Base-by-base conservation (phyloP, 2,797 vertebrate species). In the Anomalospiza imberbis region DNA sequence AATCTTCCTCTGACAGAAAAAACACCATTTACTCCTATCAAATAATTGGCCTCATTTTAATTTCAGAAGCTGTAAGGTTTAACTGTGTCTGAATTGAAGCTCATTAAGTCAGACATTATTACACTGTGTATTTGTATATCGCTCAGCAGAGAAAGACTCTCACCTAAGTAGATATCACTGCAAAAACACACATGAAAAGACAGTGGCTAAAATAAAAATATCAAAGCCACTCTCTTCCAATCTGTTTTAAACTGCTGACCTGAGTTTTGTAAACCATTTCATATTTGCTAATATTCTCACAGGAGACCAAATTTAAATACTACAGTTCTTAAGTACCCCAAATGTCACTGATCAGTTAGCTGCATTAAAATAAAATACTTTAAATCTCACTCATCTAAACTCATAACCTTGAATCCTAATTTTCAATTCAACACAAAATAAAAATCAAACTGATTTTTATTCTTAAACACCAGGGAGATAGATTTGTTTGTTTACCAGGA, bases 291-390 rank as follows among this genome's bases (percentile, higher is more conserved):
- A 22, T 42, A 4, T 51, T 79, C 44, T 88, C 51, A 88, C 8
- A 63, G 26, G 25, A 85, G 17, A 61, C 13, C 14, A 66, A 88
- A 80, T 63, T 42, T 2, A 61, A 80, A 74, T 32, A 29, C 6
- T 36, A 10, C 7, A 18, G 26, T 28, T 84, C 34, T 28, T 29
- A 68, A 70, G 14, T n/a, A 60, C 9, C 10, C 15, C 34, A 66
- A 82, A 54, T 1, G 0, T 34, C 42, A 87, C 17, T 2, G 0
- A 32, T 14, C 6, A 5, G 1, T 34, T n/a, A 42, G 19, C 13
- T 58, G 29, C 19, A 31, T 60, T 55, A 22, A 15, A 67, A 78
- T 45, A n/a, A 81, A 40, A 34, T 6, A 38, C 8, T 34, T 9
- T 16, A 91, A 55, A 93, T 17, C 17, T 61, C 38, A 40, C 4